A percentile compares a stretch with the other conserved stretches of the same genome.
phyloP scores from a whole-genome alignment of 2,113 vertebrate genomes.

The Micronisus gabar region DNA sequence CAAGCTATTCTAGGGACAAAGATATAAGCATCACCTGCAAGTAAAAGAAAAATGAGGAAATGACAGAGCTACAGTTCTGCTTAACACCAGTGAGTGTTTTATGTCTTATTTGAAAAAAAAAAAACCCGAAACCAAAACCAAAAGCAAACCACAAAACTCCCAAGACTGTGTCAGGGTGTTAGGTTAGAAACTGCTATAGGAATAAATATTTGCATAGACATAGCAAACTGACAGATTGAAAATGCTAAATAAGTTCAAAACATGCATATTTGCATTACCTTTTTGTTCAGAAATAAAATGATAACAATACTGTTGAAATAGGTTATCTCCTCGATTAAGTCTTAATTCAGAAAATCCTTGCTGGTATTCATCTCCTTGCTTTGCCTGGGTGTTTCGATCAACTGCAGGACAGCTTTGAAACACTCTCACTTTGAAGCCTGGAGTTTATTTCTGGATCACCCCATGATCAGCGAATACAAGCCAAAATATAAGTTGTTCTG shows the following conservation, averaged over 20 bases:
- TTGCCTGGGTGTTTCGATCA: constrained; percentile 64
- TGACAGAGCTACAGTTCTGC: neutral
- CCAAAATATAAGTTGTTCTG: constrained; percentile 77
- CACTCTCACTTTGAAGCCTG: constrained; percentile 68
- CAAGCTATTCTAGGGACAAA: neutral
- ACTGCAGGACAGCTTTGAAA: constrained; percentile 72
- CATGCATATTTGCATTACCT: constrained; percentile 73
- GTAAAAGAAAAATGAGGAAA: neutral
- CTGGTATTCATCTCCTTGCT: constrained; percentile 53
- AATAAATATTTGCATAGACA: neutral
- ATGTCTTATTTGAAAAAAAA: neutral
- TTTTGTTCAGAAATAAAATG: constrained; percentile 44
- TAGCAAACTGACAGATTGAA: neutral
- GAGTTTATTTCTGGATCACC: constrained; percentile 83
- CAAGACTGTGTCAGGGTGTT: neutral
- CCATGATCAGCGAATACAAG: constrained; percentile 77
- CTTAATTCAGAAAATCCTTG: constrained; percentile 63
- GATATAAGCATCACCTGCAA: neutral
- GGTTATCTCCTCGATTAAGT: constrained; percentile 33
- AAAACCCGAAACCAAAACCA: neutral
- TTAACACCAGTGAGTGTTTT: neutral
- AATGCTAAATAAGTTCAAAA: constrained; percentile 28
- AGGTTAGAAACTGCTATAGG: neutral
- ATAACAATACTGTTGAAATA: neutral
- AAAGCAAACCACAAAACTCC: neutral